Evolutionary conservation across 2,113 vertebrate species (phyloP).

Genomic region (Tiliqua scincoides): DNA sequence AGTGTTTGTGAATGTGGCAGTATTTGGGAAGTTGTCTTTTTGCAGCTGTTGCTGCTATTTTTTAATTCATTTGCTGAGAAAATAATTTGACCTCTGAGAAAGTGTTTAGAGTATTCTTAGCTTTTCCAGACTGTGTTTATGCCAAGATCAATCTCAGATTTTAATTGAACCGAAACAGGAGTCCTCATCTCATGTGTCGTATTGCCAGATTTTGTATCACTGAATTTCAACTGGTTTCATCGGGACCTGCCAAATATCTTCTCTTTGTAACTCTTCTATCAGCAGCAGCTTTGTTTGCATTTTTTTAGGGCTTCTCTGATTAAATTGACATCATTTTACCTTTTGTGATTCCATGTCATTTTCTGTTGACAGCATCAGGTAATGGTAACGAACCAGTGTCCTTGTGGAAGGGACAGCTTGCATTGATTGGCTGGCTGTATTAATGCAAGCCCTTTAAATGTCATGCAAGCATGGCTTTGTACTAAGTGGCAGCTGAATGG

Average conservation of each 20-base stretch:
- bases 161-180: slow-evolving; percentile 75
- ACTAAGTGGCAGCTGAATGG: slow-evolving; percentile 79
- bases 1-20: slow-evolving; percentile 11
- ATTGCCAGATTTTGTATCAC: slow-evolving; percentile 64
- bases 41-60: slow-evolving; percentile 23
- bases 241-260: slow-evolving; percentile 75
- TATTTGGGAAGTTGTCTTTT: slow-evolving; percentile 41
- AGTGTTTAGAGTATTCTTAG: slow-evolving; percentile 59
- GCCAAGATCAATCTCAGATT: slow-evolving; percentile 67
- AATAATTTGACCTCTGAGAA: slow-evolving; percentile 64
- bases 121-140: slow-evolving; percentile 55
- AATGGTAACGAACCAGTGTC: slow-evolving; percentile 74
- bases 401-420: slow-evolving; percentile 76
- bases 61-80: slow-evolving; percentile 54
- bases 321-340: slow-evolving; percentile 82
- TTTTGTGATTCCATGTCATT: slow-evolving; percentile 79
- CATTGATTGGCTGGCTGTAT: slow-evolving; percentile 83
- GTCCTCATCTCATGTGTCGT: slow-evolving; percentile 67
- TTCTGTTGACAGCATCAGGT: slow-evolving; percentile 79
- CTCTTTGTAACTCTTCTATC: slow-evolving; percentile 72
- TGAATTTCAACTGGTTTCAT: slow-evolving; percentile 74
- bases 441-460: slow-evolving; percentile 79
- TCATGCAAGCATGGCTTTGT: slow-evolving; percentile 74
- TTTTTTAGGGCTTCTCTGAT: slow-evolving; percentile 78
- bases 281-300: slow-evolving; percentile 74